A percentile compares a stretch with the other conserved stretches of the same genome.
These are phyloP conservation scores for Neogobius melanostomus DNA, from an alignment of 2,113 vertebrate genomes.

Conservation along the genomic window DNA sequence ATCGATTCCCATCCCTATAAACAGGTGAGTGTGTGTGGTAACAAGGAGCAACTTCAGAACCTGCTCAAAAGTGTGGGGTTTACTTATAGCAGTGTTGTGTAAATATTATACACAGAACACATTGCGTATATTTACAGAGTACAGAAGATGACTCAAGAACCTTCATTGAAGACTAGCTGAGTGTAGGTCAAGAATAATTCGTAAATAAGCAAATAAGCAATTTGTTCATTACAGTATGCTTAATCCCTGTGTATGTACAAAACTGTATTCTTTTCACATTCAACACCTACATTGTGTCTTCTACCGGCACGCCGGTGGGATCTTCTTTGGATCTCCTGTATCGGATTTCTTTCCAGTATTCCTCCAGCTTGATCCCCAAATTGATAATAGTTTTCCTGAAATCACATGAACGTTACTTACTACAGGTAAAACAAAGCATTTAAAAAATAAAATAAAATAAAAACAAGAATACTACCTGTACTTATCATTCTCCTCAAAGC, in stretches of 20 bases:
- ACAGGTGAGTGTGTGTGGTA: too few species aligned
- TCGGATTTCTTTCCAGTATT: conserved; percentile 92
- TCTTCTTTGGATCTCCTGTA: conserved; percentile 73
- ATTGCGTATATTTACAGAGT: too few species aligned
- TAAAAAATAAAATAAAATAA: background rate
- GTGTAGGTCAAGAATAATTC: too few species aligned
- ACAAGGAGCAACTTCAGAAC: too few species aligned
- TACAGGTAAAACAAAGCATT: background rate
- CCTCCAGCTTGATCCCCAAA: conserved; percentile 87
- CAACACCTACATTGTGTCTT: conserved; percentile 83
- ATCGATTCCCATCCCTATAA: too few species aligned
- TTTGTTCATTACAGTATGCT: background rate
- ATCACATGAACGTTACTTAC: conserved; percentile 10
- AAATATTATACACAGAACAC: too few species aligned
- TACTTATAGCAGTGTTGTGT: too few species aligned
- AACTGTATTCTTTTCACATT: background rate
- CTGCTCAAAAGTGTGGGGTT: too few species aligned
- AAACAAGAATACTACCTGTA: conserved; percentile 82
- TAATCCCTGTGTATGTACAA: background rate
- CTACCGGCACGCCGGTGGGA: conserved; percentile 77
- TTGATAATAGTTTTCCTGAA: conserved; percentile 84
- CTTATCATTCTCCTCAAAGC: conserved; percentile 91
- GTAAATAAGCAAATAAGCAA: too few species aligned
- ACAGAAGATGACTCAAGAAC: too few species aligned
- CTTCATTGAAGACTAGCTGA: too few species aligned